Conservation (phyloP, 2,113 vertebrate species). For the Protomyctophum bolini region DNA sequence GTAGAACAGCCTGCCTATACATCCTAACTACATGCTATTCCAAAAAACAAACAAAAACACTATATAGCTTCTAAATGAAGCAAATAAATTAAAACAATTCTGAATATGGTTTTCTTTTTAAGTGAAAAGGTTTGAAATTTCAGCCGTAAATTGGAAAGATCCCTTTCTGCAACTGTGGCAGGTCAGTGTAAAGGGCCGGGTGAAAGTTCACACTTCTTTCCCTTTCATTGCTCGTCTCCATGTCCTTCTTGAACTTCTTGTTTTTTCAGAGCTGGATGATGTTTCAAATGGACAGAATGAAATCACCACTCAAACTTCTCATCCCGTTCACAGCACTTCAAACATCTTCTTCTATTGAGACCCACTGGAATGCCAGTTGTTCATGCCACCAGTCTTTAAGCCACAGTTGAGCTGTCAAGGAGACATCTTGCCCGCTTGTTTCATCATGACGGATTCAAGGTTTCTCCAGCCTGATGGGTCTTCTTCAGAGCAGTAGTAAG, state of each 20-base stretch:
- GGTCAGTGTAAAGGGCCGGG: slow-evolving; percentile 29
- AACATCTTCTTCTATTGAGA: not conserved
- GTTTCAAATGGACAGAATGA: no score
- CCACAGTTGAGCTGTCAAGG: not conserved
- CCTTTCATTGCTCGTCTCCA: not conserved
- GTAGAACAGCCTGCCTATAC: not conserved
- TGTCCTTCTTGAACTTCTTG: not conserved
- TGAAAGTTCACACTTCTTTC: slow-evolving; percentile 70
- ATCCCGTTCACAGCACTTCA: not conserved
- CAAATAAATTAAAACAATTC: not conserved
- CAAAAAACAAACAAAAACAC: not conserved
- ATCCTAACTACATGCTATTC: not conserved
- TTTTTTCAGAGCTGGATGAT: not conserved
- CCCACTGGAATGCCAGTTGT: not conserved
- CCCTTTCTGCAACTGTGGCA: not conserved
- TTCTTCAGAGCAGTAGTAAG: no score
- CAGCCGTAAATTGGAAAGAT: not conserved
- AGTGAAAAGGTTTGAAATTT: not conserved
- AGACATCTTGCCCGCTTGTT: not conserved
- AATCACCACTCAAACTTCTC: not conserved
- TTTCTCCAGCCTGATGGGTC: not conserved
- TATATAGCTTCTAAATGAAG: not conserved
- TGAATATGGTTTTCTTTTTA: not conserved
- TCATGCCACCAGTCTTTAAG: not conserved
- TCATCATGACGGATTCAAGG: not conserved